Percentiles rank a stretch among this genome's conserved stretches.
These are phyloP conservation scores for Onchidella celtica DNA, from an alignment of 2,888 invertebrate genomes.

Conservation along the genomic window DNA sequence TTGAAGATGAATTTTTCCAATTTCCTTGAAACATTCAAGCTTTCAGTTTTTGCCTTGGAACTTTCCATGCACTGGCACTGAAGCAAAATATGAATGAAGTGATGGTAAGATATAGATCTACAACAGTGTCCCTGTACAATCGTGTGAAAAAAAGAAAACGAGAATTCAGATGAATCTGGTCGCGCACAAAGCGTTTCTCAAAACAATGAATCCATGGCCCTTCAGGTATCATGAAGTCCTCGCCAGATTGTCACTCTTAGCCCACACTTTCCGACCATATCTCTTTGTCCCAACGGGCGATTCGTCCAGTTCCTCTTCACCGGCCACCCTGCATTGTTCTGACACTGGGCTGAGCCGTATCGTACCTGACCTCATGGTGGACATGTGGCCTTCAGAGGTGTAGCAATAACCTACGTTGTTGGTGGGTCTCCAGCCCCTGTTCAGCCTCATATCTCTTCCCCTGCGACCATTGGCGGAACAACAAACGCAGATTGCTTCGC, in stretches of 20 bases:
- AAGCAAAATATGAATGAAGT: too few relatives aligned
- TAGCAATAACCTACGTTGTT: background rate
- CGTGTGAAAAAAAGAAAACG: too few relatives aligned
- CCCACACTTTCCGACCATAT: slow-evolving; percentile 31
- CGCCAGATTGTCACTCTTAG: background rate
- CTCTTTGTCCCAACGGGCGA: background rate
- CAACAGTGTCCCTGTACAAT: too few relatives aligned
- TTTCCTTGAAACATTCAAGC: too few relatives aligned
- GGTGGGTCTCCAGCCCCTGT: background rate
- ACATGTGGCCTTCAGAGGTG: background rate
- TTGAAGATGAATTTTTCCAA: too few relatives aligned
- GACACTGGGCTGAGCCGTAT: slow-evolving; percentile 31
- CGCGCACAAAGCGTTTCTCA: too few relatives aligned
- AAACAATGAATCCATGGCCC: too few relatives aligned
- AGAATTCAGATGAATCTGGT: too few relatives aligned
- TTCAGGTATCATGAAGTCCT: slow-evolving; percentile 1
- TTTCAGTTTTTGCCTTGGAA: too few relatives aligned
- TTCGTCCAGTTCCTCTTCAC: background rate
- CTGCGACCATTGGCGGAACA: slow-evolving; percentile 38
- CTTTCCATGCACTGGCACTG: too few relatives aligned
- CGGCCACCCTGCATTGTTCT: background rate
- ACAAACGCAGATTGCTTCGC: slow-evolving; percentile 67
- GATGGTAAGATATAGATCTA: too few relatives aligned
- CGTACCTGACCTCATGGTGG: slow-evolving; percentile 13
- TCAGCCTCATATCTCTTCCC: slow-evolving; percentile 1